A percentile compares a stretch with the other conserved stretches of the same genome.
These are phyloP conservation scores for Neoitamus cyanurus DNA, from an alignment of 2,888 invertebrate species.

Conservation along the genomic window DNA sequence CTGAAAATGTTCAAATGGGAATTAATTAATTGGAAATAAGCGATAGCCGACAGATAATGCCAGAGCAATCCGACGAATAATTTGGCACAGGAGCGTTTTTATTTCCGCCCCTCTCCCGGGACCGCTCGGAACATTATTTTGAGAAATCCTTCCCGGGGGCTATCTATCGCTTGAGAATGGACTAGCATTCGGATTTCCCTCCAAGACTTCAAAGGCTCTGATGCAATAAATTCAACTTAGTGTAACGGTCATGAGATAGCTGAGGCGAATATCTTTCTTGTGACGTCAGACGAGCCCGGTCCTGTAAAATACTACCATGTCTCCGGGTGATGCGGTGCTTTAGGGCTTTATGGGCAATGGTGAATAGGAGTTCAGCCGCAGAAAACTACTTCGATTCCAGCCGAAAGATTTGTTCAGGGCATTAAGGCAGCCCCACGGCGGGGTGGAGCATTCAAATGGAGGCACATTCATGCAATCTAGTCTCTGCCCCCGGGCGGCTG, in stretches of 20 bases:
- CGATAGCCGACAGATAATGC: background rate
- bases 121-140: background rate
- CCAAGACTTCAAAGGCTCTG: background rate
- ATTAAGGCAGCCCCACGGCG: background rate
- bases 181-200: background rate
- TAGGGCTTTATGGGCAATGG: background rate
- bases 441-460: background rate
- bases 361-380: background rate
- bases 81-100: background rate
- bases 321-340: background rate
- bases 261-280: background rate
- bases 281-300: background rate
- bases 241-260: background rate
- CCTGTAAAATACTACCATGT: background rate
- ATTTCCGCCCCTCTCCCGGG: background rate
- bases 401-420: background rate
- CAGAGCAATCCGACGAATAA: background rate
- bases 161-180: background rate
- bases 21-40: conserved; percentile 5
- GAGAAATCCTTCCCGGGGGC: background rate
- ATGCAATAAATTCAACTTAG: background rate
- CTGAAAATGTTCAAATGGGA: background rate
- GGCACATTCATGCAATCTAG: background rate
- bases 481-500: background rate
- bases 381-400: background rate